These are phyloP conservation scores for Ispidina lecontei DNA, from an alignment of 2,797 vertebrate genomes.

Conservation along the genomic window DNA sequence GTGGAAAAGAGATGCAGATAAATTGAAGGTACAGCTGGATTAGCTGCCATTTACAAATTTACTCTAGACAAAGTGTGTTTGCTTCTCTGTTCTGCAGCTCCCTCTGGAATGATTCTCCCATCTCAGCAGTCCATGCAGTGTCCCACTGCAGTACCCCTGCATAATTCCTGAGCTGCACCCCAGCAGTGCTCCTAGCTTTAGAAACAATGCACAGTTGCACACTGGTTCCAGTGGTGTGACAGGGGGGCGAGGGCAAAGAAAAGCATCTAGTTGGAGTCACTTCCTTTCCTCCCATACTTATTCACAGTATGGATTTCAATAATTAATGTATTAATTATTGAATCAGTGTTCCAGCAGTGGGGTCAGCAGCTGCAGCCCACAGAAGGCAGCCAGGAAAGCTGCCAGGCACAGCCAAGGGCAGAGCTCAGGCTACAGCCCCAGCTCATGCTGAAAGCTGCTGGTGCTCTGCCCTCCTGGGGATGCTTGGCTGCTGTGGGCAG, in stretches of 20 bases:
- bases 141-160: neutral
- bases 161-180: constrained; percentile 53
- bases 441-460: neutral
- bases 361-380: constrained; percentile 60
- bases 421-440: neutral
- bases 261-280: constrained; percentile 1
- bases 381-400: constrained; percentile 37
- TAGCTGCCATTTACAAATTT: neutral
- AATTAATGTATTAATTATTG: constrained; percentile 75
- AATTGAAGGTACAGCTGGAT: neutral
- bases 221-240: constrained; percentile 18
- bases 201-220: constrained; percentile 55
- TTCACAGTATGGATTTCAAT: constrained; percentile 67
- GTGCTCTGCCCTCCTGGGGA: neutral
- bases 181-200: constrained; percentile 39
- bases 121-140: neutral
- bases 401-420: neutral
- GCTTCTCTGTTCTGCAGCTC: neutral
- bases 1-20: neutral
- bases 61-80: neutral
- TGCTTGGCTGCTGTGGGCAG: neutral
- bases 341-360: constrained; percentile 66
- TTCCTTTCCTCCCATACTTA: constrained; percentile 64
- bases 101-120: constrained; percentile 47
- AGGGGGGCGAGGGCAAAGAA: neutral